phyloP scores from a whole-genome alignment of 2,888 invertebrate species.

The Caenorhabditis sinica region DNA sequence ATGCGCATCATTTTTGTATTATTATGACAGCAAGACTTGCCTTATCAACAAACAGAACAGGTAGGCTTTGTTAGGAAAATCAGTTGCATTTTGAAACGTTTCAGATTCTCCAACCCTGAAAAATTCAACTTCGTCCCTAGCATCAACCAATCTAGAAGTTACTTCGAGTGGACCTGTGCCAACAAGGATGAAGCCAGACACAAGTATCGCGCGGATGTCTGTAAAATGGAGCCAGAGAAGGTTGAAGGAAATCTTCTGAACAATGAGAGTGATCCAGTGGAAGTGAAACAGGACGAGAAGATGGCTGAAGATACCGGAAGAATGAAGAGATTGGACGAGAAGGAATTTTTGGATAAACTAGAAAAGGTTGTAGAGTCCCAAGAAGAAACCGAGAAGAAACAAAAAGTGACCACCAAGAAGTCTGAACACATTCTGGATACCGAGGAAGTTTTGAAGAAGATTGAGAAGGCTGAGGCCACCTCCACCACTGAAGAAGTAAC shows the following conservation, averaged over 20 bases:
- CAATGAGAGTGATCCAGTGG: conserved; percentile 56
- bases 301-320: conserved; percentile 34
- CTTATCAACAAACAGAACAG: conserved; percentile 83
- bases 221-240: conserved; percentile 47
- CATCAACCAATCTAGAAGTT: conserved; percentile 73
- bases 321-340: conserved; percentile 57
- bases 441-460: conserved; percentile 59
- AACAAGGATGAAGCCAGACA: conserved; percentile 69
- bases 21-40: conserved; percentile 81
- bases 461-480: conserved; percentile 38
- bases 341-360: conserved; percentile 62
- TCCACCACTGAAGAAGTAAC: conserved; percentile 25
- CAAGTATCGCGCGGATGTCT: conserved; percentile 58
- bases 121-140: conserved; percentile 79
- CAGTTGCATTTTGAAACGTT: background rate
- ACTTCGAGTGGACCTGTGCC: conserved; percentile 82
- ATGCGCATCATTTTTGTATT: conserved; percentile 82
- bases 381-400: conserved; percentile 22
- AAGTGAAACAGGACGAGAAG: conserved; percentile 50
- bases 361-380: conserved; percentile 54
- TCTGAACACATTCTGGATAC: conserved; percentile 47
- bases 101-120: conserved; percentile 80
- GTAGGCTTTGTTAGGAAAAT: conserved; percentile 23
- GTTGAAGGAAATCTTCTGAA: conserved; percentile 64
- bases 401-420: conserved; percentile 27